Conservation (phyloP, 2,113 vertebrate genomes). For the Oenanthe melanoleuca region DNA sequence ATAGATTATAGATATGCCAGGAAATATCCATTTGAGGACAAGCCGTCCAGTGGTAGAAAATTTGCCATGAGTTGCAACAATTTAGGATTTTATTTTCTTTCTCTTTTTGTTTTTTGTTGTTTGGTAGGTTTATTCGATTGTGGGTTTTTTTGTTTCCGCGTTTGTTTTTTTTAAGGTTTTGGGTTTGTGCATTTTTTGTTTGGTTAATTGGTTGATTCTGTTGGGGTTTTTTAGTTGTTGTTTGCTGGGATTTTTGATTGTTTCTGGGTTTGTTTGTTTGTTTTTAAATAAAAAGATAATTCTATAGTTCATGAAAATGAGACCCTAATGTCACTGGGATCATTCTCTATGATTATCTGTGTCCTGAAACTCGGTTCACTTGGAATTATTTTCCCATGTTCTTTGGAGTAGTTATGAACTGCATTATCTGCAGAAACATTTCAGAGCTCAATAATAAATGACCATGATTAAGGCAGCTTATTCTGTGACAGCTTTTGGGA, state of each 20-base stretch:
- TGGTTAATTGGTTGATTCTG: not conserved
- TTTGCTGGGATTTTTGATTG: not conserved
- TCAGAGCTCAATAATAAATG: not conserved
- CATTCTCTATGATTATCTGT: not conserved
- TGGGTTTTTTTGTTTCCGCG: not conserved
- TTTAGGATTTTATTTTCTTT: not conserved
- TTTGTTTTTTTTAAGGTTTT: not conserved
- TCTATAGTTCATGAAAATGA: not conserved
- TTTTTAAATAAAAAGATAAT: not conserved
- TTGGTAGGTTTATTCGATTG: not conserved
- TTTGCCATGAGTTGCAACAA: not conserved
- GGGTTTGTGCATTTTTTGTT: not conserved
- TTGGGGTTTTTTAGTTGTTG: too few relatives aligned
- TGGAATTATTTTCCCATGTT: not conserved
- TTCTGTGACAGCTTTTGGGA: not conserved
- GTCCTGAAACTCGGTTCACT: not conserved
- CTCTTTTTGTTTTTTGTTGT: accelerated
- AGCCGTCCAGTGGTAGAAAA: not conserved
- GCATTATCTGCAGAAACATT: not conserved
- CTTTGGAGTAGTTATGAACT: not conserved
- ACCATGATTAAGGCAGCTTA: not conserved
- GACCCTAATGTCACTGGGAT: not conserved
- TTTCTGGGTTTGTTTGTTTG: not conserved
- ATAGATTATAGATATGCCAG: not conserved
- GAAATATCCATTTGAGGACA: not conserved